Base-by-base conservation (phyloP, 2,797 vertebrate species). In the Poeciliopsis presidionis region DNA sequence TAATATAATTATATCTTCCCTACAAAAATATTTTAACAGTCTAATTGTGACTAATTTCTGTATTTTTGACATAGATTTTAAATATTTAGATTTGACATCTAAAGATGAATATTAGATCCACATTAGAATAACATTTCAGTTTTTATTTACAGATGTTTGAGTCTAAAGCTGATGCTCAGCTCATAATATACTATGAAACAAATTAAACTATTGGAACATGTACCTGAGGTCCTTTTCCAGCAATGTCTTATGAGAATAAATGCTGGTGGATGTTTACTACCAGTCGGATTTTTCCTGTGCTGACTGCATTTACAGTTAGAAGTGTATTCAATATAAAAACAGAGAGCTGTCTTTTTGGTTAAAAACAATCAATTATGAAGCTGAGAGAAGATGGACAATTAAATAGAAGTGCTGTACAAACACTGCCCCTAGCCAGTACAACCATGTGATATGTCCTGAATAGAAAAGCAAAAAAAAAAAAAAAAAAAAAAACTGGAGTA, bases 51-150 rank as follows among this genome's bases (percentile, higher is more conserved):
- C 18, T 11, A 33, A 11, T 20, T 63, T 20, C 1, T 61, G 28
- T 33, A 18, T 22, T 28, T 46, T 46, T 33, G 7, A 20, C 33
- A 43, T 4, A 33, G 8, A 46, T 59, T 61, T 9, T 8, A 74
- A 61, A 33, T 5, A 75, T 63, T 46, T 75, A 28, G 53, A 14
- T 61, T 61, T 75, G 8, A 75, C 7, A 12, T 61, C 13, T 63
- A 45, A 75, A 74, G n/a, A 75, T 63, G 41, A 63, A 74, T 13
- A 16, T 57, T 18, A 75, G 43, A 33, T 61, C 43, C 63, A 74
- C 46, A 16, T 57, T 18, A 75, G 57, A 33, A 33, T 28, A 75
- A 46, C 9, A 59, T 33, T 30, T 45, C 8, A 47, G 59, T 33
- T 39, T 65, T 65, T n/a, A 65, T 75, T 63, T 47, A 1, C 43